phyloP scores from a whole-genome alignment of 2,797 vertebrate species.

The Siniperca obscura region DNA sequence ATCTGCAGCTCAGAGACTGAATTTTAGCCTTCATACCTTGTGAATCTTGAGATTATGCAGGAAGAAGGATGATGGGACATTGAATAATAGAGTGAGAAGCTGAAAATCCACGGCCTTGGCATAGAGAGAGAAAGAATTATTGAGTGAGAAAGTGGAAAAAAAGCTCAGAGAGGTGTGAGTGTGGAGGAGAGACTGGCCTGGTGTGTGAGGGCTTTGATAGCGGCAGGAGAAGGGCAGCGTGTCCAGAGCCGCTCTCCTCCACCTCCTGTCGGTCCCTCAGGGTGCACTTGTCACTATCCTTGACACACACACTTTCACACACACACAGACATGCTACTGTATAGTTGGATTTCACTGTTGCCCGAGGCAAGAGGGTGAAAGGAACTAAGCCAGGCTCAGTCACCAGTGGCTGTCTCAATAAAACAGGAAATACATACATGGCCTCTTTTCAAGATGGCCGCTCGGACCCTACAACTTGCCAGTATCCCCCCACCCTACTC shows the following conservation, averaged over 20 bases:
- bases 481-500: slow-evolving; percentile 3
- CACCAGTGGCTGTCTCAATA: slow-evolving; percentile 53
- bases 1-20: neutral
- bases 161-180: slow-evolving; percentile 33
- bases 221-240: slow-evolving; percentile 35
- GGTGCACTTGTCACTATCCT: slow-evolving; percentile 53
- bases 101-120: slow-evolving; percentile 42
- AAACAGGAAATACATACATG: slow-evolving; percentile 55
- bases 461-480: slow-evolving; percentile 11
- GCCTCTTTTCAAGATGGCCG: slow-evolving; percentile 51
- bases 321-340: neutral
- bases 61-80: slow-evolving; percentile 16
- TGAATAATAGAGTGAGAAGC: slow-evolving; percentile 57
- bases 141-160: slow-evolving; percentile 48
- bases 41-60: slow-evolving; percentile 30
- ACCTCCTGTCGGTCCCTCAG: slow-evolving; percentile 45
- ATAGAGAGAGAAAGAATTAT: slow-evolving; percentile 48
- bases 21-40: slow-evolving; percentile 11
- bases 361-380: slow-evolving; percentile 31
- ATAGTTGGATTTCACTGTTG: slow-evolving; percentile 29
- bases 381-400: slow-evolving; percentile 26
- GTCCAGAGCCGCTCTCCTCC: slow-evolving; percentile 31
- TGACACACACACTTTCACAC: slow-evolving; percentile 8
- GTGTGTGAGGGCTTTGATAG: slow-evolving; percentile 50
- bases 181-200: slow-evolving; percentile 13